Percentiles rank a stretch among this genome's conserved stretches.
phyloP scores from a whole-genome alignment of 2,797 vertebrate species.

The Pangasius krempfi region DNA sequence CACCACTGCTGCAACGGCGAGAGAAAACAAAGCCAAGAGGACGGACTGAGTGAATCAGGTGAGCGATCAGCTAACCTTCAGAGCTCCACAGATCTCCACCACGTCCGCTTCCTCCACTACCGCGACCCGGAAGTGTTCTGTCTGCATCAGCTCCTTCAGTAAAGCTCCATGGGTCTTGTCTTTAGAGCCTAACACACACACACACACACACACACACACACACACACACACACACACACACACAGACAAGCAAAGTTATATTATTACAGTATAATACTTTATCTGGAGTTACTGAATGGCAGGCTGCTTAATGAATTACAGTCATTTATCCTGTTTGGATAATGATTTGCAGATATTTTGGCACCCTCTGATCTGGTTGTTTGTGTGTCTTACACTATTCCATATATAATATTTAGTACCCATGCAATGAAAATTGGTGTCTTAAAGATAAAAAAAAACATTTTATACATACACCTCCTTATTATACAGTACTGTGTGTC shows the following conservation, averaged over 20 bases:
- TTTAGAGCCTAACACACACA: slow-evolving; percentile 81
- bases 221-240: slow-evolving; percentile 6
- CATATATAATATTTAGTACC: too few species aligned
- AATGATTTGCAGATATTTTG: neutral
- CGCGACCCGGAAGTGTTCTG: slow-evolving; percentile 87
- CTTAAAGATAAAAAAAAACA: neutral
- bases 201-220: neutral
- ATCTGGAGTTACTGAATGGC: neutral
- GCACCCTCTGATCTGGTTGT: neutral
- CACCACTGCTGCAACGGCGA: neutral
- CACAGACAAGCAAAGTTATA: neutral
- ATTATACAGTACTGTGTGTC: neutral
- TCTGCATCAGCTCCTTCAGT: slow-evolving; percentile 95
- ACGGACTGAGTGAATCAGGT: neutral
- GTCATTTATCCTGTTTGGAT: neutral
- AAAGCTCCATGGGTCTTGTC: slow-evolving; percentile 79
- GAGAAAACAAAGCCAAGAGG: neutral
- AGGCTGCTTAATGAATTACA: neutral
- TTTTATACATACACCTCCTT: neutral
- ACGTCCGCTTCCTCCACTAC: slow-evolving; percentile 92
- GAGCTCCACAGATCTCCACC: slow-evolving; percentile 96
- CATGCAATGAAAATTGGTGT: neutral
- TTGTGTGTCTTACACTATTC: neutral
- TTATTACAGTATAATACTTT: neutral
- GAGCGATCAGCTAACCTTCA: slow-evolving; percentile 82